Evolutionary conservation across 2,888 invertebrate species (phyloP).

Genomic region (Lasioglossum marginatum): DNA sequence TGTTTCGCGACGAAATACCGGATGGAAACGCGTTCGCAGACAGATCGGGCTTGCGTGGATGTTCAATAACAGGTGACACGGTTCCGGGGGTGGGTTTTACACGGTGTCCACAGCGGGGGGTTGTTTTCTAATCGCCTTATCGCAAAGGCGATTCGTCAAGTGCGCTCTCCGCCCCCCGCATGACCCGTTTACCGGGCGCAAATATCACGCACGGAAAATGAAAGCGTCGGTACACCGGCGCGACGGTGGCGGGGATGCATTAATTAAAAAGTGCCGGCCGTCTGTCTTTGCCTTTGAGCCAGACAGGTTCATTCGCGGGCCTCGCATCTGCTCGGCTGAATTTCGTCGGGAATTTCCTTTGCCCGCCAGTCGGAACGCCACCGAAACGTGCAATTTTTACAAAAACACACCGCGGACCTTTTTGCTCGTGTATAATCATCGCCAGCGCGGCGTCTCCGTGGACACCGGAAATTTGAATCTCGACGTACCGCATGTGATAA

Average conservation of each 20-base stretch:
- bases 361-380: conserved; percentile 3
- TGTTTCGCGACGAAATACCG: conserved; percentile 18
- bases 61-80: conserved; percentile 31
- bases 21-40: conserved; percentile 15
- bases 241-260: conserved; percentile 24
- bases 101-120: background rate
- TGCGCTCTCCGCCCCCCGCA: background rate
- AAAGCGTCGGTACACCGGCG: conserved; percentile 29
- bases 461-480: background rate
- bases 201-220: conserved; percentile 32
- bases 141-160: conserved; percentile 44
- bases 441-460: background rate
- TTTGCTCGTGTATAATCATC: background rate
- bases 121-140: conserved; percentile 52
- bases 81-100: background rate
- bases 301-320: conserved; percentile 40
- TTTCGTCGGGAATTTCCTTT: conserved; percentile 16
- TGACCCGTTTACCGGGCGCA: conserved; percentile 41
- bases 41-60: background rate
- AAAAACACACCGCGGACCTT: background rate
- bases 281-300: conserved; percentile 36
- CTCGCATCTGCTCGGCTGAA: conserved; percentile 11
- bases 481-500: background rate
- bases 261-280: conserved; percentile 49
- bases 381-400: conserved; percentile 25